A percentile compares a stretch with the other conserved stretches of the same genome.
Conservation (phyloP, 2,113 vertebrate genomes). For the Orycteropus afer region DNA sequence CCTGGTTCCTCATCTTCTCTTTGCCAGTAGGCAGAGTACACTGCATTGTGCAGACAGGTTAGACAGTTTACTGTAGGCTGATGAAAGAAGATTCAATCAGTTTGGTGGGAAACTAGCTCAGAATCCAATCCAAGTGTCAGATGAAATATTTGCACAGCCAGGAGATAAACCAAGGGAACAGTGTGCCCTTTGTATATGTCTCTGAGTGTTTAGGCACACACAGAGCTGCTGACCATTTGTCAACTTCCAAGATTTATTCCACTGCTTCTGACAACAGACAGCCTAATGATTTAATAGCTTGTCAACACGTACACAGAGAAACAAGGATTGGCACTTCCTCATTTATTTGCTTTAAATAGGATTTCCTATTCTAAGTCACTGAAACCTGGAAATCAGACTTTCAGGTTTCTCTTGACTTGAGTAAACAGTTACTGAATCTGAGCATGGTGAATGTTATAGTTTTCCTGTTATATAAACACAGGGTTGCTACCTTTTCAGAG, state of each 20-base stretch:
- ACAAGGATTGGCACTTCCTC: slow-evolving; percentile 80
- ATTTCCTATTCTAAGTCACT: slow-evolving; percentile 80
- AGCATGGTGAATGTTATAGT: slow-evolving; percentile 72
- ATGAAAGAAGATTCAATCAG: slow-evolving; percentile 74
- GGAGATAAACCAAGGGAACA: slow-evolving; percentile 79
- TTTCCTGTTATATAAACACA: slow-evolving; percentile 74
- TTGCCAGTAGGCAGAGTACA: slow-evolving; percentile 66
- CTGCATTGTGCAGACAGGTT: slow-evolving; percentile 63
- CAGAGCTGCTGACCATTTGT: slow-evolving; percentile 77
- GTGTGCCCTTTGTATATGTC: slow-evolving; percentile 72
- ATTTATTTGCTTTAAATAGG: slow-evolving; percentile 79
- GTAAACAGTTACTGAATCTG: slow-evolving; percentile 76
- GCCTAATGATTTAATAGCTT: slow-evolving; percentile 81
- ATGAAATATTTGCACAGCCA: slow-evolving; percentile 80
- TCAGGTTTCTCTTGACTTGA: slow-evolving; percentile 72
- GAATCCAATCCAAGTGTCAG: slow-evolving; percentile 74
- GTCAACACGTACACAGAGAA: slow-evolving; percentile 77
- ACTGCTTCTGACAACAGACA: slow-evolving; percentile 79
- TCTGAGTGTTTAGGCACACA: slow-evolving; percentile 74
- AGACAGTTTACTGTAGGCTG: slow-evolving; percentile 75
- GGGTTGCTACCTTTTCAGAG: slow-evolving; percentile 69
- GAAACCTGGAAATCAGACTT: slow-evolving; percentile 78
- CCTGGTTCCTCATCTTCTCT: slow-evolving; percentile 68
- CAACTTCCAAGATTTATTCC: slow-evolving; percentile 80
- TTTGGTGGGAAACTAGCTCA: slow-evolving; percentile 75